phyloP scores from a whole-genome alignment of 2,888 invertebrate genomes.

The Hemaris fuciformis region DNA sequence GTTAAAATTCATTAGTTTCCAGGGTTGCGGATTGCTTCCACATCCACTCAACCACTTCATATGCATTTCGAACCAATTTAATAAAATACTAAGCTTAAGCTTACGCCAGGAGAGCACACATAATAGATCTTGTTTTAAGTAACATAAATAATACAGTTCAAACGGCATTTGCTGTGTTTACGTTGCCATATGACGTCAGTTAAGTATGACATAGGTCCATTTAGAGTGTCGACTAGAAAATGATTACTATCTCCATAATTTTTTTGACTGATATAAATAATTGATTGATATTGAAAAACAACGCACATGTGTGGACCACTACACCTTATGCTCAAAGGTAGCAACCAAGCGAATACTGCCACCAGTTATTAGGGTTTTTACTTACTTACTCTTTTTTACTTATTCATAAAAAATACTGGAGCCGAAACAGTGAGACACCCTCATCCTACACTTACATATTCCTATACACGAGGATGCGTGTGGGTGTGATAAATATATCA shows the following conservation, averaged over 20 bases:
- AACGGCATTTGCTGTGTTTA: background rate
- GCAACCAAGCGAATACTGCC: no score
- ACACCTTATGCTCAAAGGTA: no score
- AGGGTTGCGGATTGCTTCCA: slow-evolving; percentile 8
- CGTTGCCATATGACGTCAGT: background rate
- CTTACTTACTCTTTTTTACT: background rate
- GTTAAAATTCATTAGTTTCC: slow-evolving; percentile 11
- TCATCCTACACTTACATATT: background rate
- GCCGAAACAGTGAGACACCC: no score
- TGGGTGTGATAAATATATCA: background rate
- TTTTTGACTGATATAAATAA: no score
- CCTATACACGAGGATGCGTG: no score
- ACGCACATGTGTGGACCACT: no score
- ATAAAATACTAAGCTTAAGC: background rate
- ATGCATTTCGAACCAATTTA: slow-evolving; percentile 9
- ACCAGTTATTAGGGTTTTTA: no score
- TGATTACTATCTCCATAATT: no score
- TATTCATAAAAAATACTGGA: background rate
- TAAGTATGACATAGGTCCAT: no score
- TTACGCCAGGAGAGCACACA: background rate
- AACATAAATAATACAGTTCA: background rate
- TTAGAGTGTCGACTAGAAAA: no score
- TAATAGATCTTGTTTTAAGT: background rate
- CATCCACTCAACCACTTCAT: slow-evolving; percentile 1
- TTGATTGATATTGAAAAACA: no score